Base-by-base conservation (phyloP, 2,888 invertebrate genomes). In the Cryptus armator region DNA sequence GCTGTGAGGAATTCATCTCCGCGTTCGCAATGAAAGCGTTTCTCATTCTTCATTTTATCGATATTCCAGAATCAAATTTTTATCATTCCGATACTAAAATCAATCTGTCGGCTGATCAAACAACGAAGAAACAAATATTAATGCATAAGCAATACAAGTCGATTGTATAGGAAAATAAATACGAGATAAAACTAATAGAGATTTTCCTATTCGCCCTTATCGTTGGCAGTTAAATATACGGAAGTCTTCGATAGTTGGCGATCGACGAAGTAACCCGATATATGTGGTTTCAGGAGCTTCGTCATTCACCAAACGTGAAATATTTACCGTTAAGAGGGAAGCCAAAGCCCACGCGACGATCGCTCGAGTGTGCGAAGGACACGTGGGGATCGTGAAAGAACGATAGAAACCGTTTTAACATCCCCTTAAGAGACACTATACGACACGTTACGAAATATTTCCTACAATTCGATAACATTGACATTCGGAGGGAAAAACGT, bases 401-500 rank as follows among this genome's bases (percentile, higher is more conserved):
- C 37, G 37, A 37, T 24, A 37, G 37, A 1, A 1, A 37, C 37
- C 37, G 37, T 37, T 37, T 37, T 5, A 37, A 37, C 37, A 37
- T 37, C 37, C 37, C 9, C 37, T 37, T 37, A 37, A 37, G 3
- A 24, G 7, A n/a, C 44, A 24, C 24, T 24, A 24, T 24, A 24
- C 24, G 24, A 24, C 3, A 10, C 12, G 37, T 71, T 56, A 19
- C 19, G n/a, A 72, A 59, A 44, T 29, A 29, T 59, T 59, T 72
- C 14, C 59, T 6, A 7, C 14, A 56, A 43, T 16, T 56, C 71
- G 44, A 44, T 44, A 59, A 72, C 14, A 59, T 44, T 24, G 56
- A 44, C 19, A 4, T 56, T 71, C 6, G 32, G 19, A 37, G 37
- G 37, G 37, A 7, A 16, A 59, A 59, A 24, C 9, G 19, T 19